phyloP scores from a whole-genome alignment of 2,113 vertebrate species.

The Syrmaticus mikado region DNA sequence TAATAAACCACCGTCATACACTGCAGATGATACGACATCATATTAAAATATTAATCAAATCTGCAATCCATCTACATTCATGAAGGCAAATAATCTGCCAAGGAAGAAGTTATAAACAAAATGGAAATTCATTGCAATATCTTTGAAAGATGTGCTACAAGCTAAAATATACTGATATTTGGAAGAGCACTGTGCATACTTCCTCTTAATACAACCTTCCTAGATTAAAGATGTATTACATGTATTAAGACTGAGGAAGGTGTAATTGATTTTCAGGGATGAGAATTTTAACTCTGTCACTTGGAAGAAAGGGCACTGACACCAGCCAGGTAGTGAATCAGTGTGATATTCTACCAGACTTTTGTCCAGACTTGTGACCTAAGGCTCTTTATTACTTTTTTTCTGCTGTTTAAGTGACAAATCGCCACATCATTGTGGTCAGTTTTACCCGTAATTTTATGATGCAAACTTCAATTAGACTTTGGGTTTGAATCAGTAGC shows the following conservation, averaged over 20 bases:
- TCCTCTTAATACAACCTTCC: not conserved
- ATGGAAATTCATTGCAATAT: conserved; percentile 5
- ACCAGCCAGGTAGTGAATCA: not conserved
- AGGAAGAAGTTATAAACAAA: conserved; percentile 43
- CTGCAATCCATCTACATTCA: conserved; percentile 21
- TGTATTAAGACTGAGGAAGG: not conserved
- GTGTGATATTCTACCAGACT: not conserved
- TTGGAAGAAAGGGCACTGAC: not conserved
- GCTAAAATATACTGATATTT: not conserved
- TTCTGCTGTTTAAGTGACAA: not conserved
- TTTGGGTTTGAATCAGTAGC: not conserved
- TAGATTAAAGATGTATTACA: not conserved
- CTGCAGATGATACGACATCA: not conserved
- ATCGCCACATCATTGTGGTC: not conserved
- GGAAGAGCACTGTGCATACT: not conserved
- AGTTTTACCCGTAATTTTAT: not conserved
- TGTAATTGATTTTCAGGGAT: conserved; percentile 4
- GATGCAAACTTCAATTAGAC: not conserved
- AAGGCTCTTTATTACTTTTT: not conserved
- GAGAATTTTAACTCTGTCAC: not conserved
- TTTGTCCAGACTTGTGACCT: not conserved
- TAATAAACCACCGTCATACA: not conserved
- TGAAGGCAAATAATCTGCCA: conserved; percentile 4
- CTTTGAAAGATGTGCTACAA: conserved; percentile 36
- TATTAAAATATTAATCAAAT: conserved; percentile 56